Evolutionary conservation across 2,113 vertebrate species (phyloP), one percentile per base, ranked within the genome.

Genomic region (Glareola pratincola): DNA sequence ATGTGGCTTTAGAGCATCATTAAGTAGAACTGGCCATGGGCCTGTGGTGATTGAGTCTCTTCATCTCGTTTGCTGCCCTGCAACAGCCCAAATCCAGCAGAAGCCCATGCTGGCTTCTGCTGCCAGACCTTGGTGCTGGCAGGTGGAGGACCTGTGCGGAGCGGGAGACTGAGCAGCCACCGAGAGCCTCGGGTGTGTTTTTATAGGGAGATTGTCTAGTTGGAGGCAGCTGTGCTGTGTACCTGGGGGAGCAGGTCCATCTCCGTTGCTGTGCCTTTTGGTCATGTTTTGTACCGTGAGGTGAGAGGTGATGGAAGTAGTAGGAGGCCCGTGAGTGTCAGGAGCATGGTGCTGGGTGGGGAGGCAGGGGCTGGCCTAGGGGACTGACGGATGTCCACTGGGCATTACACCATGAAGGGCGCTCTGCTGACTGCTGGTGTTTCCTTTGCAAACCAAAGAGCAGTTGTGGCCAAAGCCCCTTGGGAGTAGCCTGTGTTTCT

Each of bases 391-490:
- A 2, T 67, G 36, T 72, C 26, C 62, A 16, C 54, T 41, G 26
- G 54, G 12, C 43, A 22, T 86, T 21, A 8, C 51, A 26, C 75
- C 4, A 22, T 8, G 3, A 32, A 64, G n/a, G 63, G 26, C 54
- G 32, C 27, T 45, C 63, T 81, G 50, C 69, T 54, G 24, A 43
- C 86, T 89, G 73, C 81, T 88, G 69, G 12, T n/a, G 19, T 93
- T 96, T 54, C 47, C 32, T 66, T 67, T 36, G 34, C 86, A 82
- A 93, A 85, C 90, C 81, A 95, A 95, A 90, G 87, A 95, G 94
- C 76, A 75, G 87, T 24, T 78, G 74, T 16, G 27, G 84, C 60
- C 84, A 59, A 72, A 92, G 73, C 68, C 82, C 67, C 45, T 21
- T 20, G 29, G 51, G 45, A 74, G 50, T 32, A 66, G 92, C 62